Evolutionary conservation across 2,113 vertebrate species (phyloP).

Genomic region (Perognathus longimembris): DNA sequence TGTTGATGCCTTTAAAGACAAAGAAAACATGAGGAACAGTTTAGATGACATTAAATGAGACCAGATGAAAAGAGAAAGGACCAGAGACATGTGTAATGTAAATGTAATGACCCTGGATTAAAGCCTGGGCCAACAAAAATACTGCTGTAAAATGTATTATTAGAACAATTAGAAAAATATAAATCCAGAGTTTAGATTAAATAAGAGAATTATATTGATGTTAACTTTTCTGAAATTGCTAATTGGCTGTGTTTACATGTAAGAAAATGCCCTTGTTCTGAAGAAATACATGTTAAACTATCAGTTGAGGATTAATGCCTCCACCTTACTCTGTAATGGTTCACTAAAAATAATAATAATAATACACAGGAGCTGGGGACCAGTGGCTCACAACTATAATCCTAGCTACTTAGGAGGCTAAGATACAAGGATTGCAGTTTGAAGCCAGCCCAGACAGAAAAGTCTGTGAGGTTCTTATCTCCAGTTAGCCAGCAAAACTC

Average conservation of each 20-base stretch:
- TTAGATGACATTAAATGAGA: neutral
- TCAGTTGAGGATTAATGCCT: neutral
- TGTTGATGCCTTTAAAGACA: neutral
- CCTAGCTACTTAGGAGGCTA: too few relatives aligned
- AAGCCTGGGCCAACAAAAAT: neutral
- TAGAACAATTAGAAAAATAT: neutral
- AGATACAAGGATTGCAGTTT: too few relatives aligned
- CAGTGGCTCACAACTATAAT: too few relatives aligned
- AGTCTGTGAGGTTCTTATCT: too few relatives aligned
- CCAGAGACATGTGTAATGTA: neutral
- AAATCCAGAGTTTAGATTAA: neutral
- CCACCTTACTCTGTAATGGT: neutral
- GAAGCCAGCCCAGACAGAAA: too few relatives aligned
- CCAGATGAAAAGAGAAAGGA: neutral
- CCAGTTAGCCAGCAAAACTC: too few relatives aligned
- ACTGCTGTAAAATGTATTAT: neutral
- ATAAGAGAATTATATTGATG: neutral
- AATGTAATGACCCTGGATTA: neutral
- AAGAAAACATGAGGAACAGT: neutral
- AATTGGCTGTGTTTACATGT: neutral
- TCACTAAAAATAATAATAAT: constrained; percentile 13
- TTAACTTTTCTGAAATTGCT: constrained; percentile 24
- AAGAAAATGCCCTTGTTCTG: neutral
- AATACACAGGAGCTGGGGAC: too few relatives aligned
- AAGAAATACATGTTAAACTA: constrained; percentile 22